phyloP scores from a whole-genome alignment of 1,140 invertebrate species.

The Drosophila insularis region DNA sequence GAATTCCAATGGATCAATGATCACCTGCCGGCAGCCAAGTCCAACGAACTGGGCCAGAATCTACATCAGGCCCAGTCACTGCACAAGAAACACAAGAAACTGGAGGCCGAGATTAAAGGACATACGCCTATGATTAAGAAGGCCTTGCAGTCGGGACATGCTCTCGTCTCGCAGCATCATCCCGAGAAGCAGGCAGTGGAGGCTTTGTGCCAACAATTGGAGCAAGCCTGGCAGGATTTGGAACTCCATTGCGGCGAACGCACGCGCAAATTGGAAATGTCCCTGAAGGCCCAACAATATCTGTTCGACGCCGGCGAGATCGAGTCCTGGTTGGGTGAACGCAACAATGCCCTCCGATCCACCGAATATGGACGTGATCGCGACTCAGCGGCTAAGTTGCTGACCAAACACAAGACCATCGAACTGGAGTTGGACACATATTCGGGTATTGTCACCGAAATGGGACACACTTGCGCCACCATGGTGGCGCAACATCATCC shows the following conservation, averaged over 20 bases:
- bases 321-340: slow-evolving; percentile 95
- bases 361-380: slow-evolving; percentile 94
- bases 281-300: slow-evolving; percentile 94
- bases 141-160: slow-evolving; percentile 88
- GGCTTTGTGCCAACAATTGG: slow-evolving; percentile 86
- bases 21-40: slow-evolving; percentile 90
- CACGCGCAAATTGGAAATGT: slow-evolving; percentile 91
- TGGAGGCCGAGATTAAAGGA: slow-evolving; percentile 92
- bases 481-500: slow-evolving; percentile 91
- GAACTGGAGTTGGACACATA: slow-evolving; percentile 97
- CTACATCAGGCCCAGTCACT: slow-evolving; percentile 95
- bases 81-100: slow-evolving; percentile 96
- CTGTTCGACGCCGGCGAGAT: slow-evolving; percentile 95
- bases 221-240: slow-evolving; percentile 88
- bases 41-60: slow-evolving; percentile 90
- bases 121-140: slow-evolving; percentile 92
- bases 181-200: slow-evolving; percentile 89
- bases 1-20: slow-evolving; percentile 98
- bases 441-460: slow-evolving; percentile 94
- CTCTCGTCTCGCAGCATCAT: slow-evolving; percentile 88
- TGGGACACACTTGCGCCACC: slow-evolving; percentile 92
- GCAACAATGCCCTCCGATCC: slow-evolving; percentile 90
- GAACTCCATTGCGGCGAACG: slow-evolving; percentile 88
- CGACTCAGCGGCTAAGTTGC: slow-evolving; percentile 93
- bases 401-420: slow-evolving; percentile 96